These are phyloP conservation scores for Arvicola amphibius DNA, from an alignment of 2,797 vertebrate genomes.

Conservation along the genomic window DNA sequence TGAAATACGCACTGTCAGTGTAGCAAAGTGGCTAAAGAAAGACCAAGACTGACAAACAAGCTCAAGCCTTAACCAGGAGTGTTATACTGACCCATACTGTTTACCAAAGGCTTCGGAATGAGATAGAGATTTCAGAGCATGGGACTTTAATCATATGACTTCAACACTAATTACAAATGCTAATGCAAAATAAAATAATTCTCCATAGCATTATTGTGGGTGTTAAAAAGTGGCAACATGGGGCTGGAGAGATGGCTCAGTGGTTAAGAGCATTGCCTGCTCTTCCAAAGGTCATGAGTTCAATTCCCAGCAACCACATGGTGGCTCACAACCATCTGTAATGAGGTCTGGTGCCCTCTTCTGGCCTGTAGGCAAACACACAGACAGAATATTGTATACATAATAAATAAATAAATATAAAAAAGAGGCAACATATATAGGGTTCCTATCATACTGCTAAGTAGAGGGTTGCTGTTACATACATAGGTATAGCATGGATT, in stretches of 20 bases:
- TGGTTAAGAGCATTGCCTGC: no score
- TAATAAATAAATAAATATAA: no score
- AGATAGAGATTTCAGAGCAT: constrained; percentile 10
- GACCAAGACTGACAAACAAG: background rate
- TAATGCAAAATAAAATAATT: constrained; percentile 22
- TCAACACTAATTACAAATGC: constrained; percentile 39
- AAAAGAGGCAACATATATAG: background rate
- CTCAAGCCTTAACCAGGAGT: background rate
- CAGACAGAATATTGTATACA: no score
- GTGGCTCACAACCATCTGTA: no score
- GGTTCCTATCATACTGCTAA: constrained; percentile 36
- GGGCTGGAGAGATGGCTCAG: no score
- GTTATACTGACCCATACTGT: constrained; percentile 8
- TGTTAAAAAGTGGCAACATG: constrained; percentile 21
- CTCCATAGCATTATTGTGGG: background rate
- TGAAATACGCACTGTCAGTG: background rate
- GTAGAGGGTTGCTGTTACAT: constrained; percentile 45
- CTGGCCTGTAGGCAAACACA: no score
- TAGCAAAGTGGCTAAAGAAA: background rate
- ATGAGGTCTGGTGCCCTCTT: no score
- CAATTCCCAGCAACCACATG: no score
- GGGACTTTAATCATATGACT: background rate
- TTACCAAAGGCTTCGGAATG: constrained; percentile 11
- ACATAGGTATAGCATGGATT: background rate
- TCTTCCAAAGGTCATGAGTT: no score